Percentiles rank a stretch among this genome's conserved stretches.
Conservation (phyloP, 2,797 vertebrate genomes). For the Macropus fuliginosus region DNA sequence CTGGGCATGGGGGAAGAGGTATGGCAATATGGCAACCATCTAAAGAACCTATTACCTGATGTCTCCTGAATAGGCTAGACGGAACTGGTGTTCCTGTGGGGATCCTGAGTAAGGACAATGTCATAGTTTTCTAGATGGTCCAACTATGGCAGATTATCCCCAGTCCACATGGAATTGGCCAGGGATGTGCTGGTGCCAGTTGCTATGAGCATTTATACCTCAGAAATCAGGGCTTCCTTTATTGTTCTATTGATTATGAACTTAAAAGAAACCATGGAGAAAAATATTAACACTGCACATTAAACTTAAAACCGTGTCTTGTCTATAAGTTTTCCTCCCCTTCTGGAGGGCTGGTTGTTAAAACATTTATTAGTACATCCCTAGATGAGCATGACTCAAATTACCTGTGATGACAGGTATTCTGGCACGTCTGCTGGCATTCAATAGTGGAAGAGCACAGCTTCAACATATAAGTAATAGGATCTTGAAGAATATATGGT, state of each 20-base stretch:
- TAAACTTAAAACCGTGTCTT: neutral
- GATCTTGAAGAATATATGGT: neutral
- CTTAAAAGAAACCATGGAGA: neutral
- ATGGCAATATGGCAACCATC: neutral
- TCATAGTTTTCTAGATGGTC: neutral
- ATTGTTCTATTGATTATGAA: neutral
- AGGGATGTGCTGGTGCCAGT: too few relatives aligned
- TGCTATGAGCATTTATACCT: neutral
- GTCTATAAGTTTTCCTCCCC: neutral
- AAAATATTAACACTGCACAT: neutral
- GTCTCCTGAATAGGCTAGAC: neutral
- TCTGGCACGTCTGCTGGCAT: neutral
- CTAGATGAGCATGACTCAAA: neutral
- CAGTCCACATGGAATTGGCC: neutral
- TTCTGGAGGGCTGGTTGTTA: neutral
- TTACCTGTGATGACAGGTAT: neutral
- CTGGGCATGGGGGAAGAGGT: neutral
- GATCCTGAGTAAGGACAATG: neutral
- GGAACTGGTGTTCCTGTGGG: neutral
- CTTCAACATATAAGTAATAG: neutral
- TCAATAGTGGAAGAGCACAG: neutral
- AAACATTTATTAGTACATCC: neutral
- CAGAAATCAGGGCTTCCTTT: neutral
- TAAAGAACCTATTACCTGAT: neutral
- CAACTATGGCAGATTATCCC: neutral